phyloP scores from a whole-genome alignment of 2,797 vertebrate species.

The Momotus momota region DNA sequence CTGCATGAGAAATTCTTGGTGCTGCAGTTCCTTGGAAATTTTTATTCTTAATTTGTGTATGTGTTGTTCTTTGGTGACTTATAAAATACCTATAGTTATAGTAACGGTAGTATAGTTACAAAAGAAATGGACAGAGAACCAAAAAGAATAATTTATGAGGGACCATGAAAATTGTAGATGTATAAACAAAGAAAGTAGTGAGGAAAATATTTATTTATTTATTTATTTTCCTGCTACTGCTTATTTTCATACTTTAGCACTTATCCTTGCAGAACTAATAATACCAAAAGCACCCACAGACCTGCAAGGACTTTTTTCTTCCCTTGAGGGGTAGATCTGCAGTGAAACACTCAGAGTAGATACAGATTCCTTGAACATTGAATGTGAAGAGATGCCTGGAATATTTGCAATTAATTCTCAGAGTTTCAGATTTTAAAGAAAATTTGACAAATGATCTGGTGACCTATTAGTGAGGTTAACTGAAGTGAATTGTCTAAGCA shows the following conservation, averaged over 20 bases:
- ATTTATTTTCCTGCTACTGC: not conserved
- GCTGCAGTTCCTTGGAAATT: not conserved
- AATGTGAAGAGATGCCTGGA: not conserved
- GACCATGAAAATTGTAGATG: not conserved
- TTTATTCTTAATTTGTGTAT: slow-evolving; percentile 5
- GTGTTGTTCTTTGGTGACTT: not conserved
- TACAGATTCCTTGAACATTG: not conserved
- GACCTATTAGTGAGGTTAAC: not conserved
- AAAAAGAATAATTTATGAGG: not conserved
- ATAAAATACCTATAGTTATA: not conserved
- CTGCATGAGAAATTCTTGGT: not conserved
- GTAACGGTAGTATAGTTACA: not conserved
- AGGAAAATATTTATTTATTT: not conserved
- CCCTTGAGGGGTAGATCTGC: not conserved
- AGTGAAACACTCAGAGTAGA: not conserved
- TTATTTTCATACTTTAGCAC: not conserved
- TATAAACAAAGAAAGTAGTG: not conserved
- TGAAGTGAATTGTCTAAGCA: not conserved
- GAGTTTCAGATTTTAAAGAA: not conserved
- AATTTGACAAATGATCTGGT: not conserved
- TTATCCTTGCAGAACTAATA: not conserved
- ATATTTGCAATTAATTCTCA: not conserved
- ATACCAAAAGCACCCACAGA: not conserved
- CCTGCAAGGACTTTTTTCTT: not conserved
- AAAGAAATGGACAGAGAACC: not conserved